Evolutionary conservation across 2,888 invertebrate species (phyloP).

Genomic region (Machimus atricapillus): DNA sequence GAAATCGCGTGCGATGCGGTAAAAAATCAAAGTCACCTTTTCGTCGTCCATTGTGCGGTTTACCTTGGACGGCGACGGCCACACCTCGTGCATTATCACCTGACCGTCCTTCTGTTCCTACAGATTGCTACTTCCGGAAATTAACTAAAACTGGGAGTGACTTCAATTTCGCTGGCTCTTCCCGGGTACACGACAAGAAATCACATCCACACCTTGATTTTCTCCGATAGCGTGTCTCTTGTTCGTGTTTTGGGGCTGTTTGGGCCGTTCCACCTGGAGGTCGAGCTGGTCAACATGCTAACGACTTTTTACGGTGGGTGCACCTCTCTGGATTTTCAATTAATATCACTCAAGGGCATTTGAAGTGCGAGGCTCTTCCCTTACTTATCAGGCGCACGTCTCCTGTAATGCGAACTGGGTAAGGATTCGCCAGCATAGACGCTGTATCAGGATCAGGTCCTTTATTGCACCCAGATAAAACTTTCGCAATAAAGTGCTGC

Average conservation of each 20-base stretch:
- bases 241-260: conserved; percentile 18
- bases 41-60: background rate
- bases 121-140: conserved; percentile 39
- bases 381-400: background rate
- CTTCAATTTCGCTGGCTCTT: conserved; percentile 35
- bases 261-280: background rate
- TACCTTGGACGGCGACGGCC: conserved; percentile 16
- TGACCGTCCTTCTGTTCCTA: conserved; percentile 5
- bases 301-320: conserved; percentile 18
- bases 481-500: conserved; percentile 35
- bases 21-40: conserved; percentile 37
- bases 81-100: conserved; percentile 31
- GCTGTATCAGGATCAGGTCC: background rate
- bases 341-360: conserved; percentile 37
- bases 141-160: conserved; percentile 40
- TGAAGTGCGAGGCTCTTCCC: conserved; percentile 6
- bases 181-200: background rate
- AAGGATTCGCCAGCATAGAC: background rate
- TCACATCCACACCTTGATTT: conserved; percentile 39
- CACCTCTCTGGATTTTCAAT: conserved; percentile 23
- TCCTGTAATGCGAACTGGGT: background rate
- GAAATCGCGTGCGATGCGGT: conserved; percentile 16
- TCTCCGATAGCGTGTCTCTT: conserved; percentile 11
- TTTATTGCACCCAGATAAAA: conserved; percentile 17
- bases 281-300: conserved; percentile 33